Base-by-base conservation (phyloP, 2,113 vertebrate species). In the Donacobius atricapilla region DNA sequence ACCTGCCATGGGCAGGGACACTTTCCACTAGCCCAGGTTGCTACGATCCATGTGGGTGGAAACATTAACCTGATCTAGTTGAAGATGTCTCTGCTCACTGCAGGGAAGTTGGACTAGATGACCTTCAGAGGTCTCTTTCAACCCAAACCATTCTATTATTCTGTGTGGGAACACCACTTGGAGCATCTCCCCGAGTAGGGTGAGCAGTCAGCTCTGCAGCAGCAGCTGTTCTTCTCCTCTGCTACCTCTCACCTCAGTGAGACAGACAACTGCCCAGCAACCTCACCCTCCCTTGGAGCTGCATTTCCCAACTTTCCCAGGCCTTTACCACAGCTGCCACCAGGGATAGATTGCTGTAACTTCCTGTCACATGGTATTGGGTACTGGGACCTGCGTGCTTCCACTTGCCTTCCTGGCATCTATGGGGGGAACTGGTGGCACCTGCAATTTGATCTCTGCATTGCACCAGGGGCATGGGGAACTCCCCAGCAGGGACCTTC, bases 401-500 rank as follows among this genome's bases (percentile, higher is more conserved):
- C n/a, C 30, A 53, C 28, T 82, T 33, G 1, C 0, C 10, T 56
- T 23, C 42, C 39, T n/a, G 37, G 11, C 11, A 39, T 23, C 20
- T 2, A 1, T 9, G 42, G 31, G 23, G 19, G 20, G 5, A 93
- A 25, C 31, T 2, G 2, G 24, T 3, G 3, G 28, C 31, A 65
- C 28, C 31, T 48, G 44, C 35, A 84, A 39, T 50, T 87, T 2
- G 5, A 1, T 22, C 17, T 21, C 45, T 61, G 13, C 30, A 15
- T 28, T 69, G 53, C n/a, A 64, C 14, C 16, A 22, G 30, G 18
- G 19, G 7, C 53, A 5, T 1, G 5, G 30, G n/a, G 15, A 9
- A 39, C 15, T 77, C 19, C 39, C 35, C 73, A 82, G 14, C 13
- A 45, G 31, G 30, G n/a, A 50, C 45, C 42, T 83, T 86, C 44